These are phyloP conservation scores for Ctenicera cuprea DNA, from an alignment of 2,888 invertebrate species.

Conservation along the genomic window DNA sequence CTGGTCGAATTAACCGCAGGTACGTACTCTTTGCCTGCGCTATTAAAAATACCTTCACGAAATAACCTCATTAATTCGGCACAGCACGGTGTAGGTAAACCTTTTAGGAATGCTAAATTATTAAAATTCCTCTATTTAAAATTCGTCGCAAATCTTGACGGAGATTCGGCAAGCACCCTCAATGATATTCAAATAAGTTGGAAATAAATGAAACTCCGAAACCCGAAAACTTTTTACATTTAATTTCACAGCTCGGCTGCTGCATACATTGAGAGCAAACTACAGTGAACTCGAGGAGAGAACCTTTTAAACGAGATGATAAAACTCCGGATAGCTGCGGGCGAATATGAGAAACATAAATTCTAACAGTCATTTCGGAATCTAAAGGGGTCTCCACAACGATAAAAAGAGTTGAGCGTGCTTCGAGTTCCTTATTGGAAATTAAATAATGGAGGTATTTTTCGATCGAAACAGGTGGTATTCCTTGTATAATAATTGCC, in stretches of 20 bases:
- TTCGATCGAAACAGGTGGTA: slow-evolving; percentile 11
- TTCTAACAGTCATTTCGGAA: slow-evolving; percentile 43
- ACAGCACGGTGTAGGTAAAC: too few species aligned
- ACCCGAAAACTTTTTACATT: slow-evolving; percentile 63
- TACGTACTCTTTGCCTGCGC: too few species aligned
- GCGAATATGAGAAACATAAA: slow-evolving; percentile 61
- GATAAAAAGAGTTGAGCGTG: slow-evolving; percentile 7
- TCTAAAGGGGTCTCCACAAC: slow-evolving; percentile 5
- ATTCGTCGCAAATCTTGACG: slow-evolving; percentile 4
- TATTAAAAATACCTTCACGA: too few species aligned
- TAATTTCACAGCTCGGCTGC: slow-evolving; percentile 66
- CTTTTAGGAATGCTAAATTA: not conserved
- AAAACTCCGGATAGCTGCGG: slow-evolving; percentile 54
- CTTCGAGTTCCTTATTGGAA: slow-evolving; percentile 6
- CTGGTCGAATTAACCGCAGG: too few species aligned
- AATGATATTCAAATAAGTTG: slow-evolving; percentile 44
- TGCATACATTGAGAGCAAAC: slow-evolving; percentile 56
- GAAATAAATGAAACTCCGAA: slow-evolving; percentile 42
- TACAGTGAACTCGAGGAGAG: slow-evolving; percentile 51
- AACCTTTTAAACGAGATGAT: slow-evolving; percentile 56
- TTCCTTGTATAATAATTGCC: not conserved
- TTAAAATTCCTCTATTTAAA: slow-evolving; percentile 18
- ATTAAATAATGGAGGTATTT: slow-evolving; percentile 5
- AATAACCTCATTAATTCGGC: too few species aligned
- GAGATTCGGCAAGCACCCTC: not conserved